These are phyloP conservation scores for Fabriciana adippe DNA, from an alignment of 2,888 invertebrate species.

Conservation along the genomic window DNA sequence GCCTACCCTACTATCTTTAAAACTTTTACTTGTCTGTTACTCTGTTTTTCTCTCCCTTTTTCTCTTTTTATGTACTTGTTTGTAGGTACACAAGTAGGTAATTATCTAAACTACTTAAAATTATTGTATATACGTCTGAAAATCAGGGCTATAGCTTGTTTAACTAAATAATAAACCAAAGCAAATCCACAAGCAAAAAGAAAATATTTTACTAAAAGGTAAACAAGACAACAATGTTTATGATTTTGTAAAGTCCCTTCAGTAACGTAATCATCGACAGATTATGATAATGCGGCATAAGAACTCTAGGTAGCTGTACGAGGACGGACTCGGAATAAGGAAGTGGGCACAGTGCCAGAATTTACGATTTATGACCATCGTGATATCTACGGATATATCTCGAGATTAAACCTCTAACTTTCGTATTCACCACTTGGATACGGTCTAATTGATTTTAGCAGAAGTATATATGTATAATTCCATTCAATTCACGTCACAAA, in stretches of 20 bases:
- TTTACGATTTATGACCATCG: slow-evolving; percentile 12
- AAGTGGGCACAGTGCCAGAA: slow-evolving; percentile 15
- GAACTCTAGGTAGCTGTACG: slow-evolving; percentile 2
- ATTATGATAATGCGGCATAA: slow-evolving; percentile 20
- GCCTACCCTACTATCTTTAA: too few species aligned
- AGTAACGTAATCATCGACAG: slow-evolving; percentile 18
- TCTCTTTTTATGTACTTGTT: too few species aligned
- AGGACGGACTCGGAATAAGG: slow-evolving; percentile 16
- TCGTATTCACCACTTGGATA: slow-evolving; percentile 2
- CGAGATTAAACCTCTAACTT: slow-evolving; percentile 2
- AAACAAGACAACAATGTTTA: slow-evolving; percentile 10
- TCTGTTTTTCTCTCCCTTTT: too few species aligned
- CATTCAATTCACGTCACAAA: not conserved
- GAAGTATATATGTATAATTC: not conserved
- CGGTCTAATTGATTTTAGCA: not conserved
- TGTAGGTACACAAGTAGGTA: too few species aligned
- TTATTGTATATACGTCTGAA: too few species aligned
- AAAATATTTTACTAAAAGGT: not conserved
- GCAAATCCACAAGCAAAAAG: not conserved
- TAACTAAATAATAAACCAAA: not conserved
- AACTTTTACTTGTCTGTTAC: too few species aligned
- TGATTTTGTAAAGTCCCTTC: slow-evolving; percentile 11
- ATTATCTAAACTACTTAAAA: too few species aligned
- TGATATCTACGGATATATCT: slow-evolving; percentile 15
- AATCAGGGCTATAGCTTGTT: too few species aligned